phyloP scores from a whole-genome alignment of 2,888 invertebrate genomes.

The Cartodere bifasciata region DNA sequence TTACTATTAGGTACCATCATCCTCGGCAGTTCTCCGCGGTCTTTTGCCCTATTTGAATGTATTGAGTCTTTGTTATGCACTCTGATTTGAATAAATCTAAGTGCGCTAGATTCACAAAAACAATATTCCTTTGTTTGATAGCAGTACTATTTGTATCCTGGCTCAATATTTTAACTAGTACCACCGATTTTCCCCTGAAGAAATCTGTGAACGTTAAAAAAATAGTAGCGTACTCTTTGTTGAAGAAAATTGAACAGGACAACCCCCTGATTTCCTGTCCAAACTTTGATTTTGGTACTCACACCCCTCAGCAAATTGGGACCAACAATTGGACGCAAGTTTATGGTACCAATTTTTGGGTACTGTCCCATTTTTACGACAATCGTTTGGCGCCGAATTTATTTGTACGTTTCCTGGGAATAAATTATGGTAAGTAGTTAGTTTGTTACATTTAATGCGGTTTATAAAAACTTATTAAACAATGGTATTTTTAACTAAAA shows the following conservation, averaged over 20 bases:
- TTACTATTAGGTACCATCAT: too few relatives aligned
- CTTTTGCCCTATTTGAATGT: too few relatives aligned
- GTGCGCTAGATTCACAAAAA: too few relatives aligned
- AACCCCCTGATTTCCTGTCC: constrained; percentile 15
- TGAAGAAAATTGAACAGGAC: constrained; percentile 20
- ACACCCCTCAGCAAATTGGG: neutral
- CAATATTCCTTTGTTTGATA: too few relatives aligned
- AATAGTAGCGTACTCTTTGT: constrained; percentile 19
- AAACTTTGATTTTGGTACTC: constrained; percentile 4
- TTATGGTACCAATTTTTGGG: constrained; percentile 13
- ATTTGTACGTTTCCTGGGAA: too few relatives aligned
- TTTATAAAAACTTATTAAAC: neutral
- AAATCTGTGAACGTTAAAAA: constrained; percentile 11
- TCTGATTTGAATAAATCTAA: too few relatives aligned
- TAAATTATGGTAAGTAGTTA: neutral
- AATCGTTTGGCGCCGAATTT: constrained; percentile 17
- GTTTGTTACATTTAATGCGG: neutral
- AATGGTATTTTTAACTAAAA: neutral
- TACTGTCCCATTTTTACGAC: constrained; percentile 17
- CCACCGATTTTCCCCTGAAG: too few relatives aligned
- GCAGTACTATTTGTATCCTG: too few relatives aligned
- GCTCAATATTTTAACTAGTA: too few relatives aligned
- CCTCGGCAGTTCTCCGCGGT: too few relatives aligned
- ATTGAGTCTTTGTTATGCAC: too few relatives aligned
- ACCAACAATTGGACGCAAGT: constrained; percentile 16